A percentile compares a stretch with the other conserved stretches of the same genome.
phyloP scores from a whole-genome alignment of 2,888 invertebrate species.

The Pachliopta kotzebuea region DNA sequence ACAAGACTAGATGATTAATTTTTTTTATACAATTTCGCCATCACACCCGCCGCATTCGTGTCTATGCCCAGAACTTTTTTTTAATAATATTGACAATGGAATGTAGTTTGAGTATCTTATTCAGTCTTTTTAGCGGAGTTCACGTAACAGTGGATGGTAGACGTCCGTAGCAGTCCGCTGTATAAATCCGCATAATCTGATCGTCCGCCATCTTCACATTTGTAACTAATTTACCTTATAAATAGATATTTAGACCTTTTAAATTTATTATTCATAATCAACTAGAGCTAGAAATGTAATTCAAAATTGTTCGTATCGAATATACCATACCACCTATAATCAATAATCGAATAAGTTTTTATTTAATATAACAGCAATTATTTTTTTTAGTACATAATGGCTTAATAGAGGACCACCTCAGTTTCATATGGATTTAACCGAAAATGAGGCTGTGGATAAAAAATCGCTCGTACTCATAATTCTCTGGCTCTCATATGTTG shows the following conservation, averaged over 20 bases:
- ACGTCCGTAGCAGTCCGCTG: slow-evolving; percentile 8
- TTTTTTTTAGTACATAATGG: too few species aligned
- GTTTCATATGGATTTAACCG: too few species aligned
- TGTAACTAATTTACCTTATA: slow-evolving; percentile 21
- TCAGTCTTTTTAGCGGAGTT: slow-evolving; percentile 51
- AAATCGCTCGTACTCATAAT: too few species aligned
- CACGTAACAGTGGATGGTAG: slow-evolving; percentile 2
- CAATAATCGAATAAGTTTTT: slow-evolving; percentile 11
- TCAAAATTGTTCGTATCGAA: slow-evolving; percentile 12
- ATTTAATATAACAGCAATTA: slow-evolving; percentile 16
- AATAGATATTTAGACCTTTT: slow-evolving; percentile 26
- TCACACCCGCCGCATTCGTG: slow-evolving; percentile 38
- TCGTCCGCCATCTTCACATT: slow-evolving; percentile 21
- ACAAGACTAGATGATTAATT: slow-evolving; percentile 62
- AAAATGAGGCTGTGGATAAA: too few species aligned
- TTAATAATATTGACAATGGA: slow-evolving; percentile 42
- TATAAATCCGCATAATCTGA: slow-evolving; percentile 10
- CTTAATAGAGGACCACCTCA: too few species aligned
- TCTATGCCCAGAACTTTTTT: slow-evolving; percentile 32
- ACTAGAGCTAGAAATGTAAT: slow-evolving; percentile 18
- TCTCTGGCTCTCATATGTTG: too few species aligned
- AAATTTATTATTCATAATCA: slow-evolving; percentile 14
- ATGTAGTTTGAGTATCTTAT: slow-evolving; percentile 47
- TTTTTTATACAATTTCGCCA: slow-evolving; percentile 27
- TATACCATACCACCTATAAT: slow-evolving; percentile 7